phyloP scores from a whole-genome alignment of 2,888 invertebrate species.

The Catocala sponsa region DNA sequence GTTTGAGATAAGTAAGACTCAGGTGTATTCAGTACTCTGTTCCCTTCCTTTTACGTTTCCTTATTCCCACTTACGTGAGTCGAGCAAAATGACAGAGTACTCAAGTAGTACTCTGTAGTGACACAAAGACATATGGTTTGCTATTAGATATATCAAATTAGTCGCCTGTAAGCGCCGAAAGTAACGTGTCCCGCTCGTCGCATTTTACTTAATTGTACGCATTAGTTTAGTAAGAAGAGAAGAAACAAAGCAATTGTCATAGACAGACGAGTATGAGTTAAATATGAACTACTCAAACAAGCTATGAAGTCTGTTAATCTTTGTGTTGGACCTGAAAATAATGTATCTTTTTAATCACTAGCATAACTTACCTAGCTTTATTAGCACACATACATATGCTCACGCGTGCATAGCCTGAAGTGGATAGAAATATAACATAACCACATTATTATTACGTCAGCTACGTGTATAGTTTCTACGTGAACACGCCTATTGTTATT shows the following conservation, averaged over 20 bases:
- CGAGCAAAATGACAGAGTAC: slow-evolving; percentile 2
- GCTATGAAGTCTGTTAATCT: no score
- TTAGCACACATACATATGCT: no score
- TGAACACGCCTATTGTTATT: no score
- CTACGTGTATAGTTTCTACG: no score
- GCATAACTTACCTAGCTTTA: no score
- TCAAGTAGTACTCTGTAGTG: slow-evolving; percentile 5
- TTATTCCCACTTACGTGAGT: neutral
- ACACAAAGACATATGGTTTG: neutral
- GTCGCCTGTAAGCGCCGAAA: slow-evolving; percentile 5
- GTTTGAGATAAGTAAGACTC: neutral
- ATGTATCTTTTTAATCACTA: no score
- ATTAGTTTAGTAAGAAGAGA: neutral
- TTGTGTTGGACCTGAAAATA: no score
- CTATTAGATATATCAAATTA: slow-evolving; percentile 3
- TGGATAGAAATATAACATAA: no score
- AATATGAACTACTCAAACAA: no score
- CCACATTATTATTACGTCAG: no score
- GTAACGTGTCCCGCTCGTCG: neutral
- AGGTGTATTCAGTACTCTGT: neutral
- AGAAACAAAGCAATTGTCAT: slow-evolving; percentile 4
- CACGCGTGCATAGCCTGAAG: no score
- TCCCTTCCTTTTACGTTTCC: neutral
- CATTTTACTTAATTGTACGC: slow-evolving; percentile 7
- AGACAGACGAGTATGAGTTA: neutral